phyloP scores from a whole-genome alignment of 2,888 invertebrate species.

The Pristionchus fissidentatus region DNA sequence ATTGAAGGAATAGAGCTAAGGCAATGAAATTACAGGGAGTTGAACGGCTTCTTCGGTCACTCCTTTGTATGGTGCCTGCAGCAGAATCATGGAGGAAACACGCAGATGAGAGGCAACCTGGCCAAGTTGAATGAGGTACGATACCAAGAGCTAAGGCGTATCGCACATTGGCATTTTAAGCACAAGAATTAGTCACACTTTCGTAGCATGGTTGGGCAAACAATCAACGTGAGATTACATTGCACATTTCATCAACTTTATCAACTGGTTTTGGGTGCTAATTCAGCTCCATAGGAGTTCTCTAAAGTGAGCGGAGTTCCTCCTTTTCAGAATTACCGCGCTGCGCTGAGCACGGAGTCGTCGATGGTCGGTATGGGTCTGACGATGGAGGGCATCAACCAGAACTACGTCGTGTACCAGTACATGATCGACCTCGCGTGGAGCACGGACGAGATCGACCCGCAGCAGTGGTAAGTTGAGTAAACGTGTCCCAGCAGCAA shows the following conservation, averaged over 20 bases:
- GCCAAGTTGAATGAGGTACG: slow-evolving; percentile 80
- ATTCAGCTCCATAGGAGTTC: background rate
- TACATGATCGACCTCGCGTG: slow-evolving; percentile 85
- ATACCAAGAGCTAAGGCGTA: no score
- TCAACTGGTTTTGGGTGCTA: no score
- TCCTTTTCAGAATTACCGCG: background rate
- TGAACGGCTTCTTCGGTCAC: slow-evolving; percentile 89
- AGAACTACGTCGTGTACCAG: slow-evolving; percentile 93
- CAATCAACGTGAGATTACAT: no score
- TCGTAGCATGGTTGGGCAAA: no score
- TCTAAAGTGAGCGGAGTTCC: no score
- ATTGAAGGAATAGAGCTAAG: no score
- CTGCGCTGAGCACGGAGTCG: background rate
- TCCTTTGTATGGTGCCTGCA: slow-evolving; percentile 97
- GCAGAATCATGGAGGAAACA: slow-evolving; percentile 93
- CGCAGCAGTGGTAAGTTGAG: slow-evolving; percentile 37
- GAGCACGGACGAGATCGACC: slow-evolving; percentile 49
- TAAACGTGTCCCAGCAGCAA: background rate
- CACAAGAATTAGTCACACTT: no score
- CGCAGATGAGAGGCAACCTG: slow-evolving; percentile 87
- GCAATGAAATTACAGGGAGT: slow-evolving; percentile 24
- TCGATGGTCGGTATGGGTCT: slow-evolving; percentile 88
- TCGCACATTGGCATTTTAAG: no score
- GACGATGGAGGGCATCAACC: slow-evolving; percentile 94
- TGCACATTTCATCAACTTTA: background rate